Evolutionary conservation across 2,113 vertebrate species (phyloP).

Genomic region (Dryoscopus gambensis): DNA sequence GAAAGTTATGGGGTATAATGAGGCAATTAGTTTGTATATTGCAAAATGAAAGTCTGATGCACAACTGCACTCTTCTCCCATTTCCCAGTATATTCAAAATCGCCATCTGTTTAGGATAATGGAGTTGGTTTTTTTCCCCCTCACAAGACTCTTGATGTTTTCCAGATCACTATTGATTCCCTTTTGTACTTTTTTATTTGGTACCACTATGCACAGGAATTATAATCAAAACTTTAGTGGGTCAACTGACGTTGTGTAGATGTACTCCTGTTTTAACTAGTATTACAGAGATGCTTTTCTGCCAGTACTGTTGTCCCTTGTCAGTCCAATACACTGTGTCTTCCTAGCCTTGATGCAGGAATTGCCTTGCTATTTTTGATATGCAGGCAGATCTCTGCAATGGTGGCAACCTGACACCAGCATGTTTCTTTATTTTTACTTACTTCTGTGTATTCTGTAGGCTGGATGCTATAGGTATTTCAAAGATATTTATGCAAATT

Average conservation of each 20-base stretch:
- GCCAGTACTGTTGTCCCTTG: not conserved
- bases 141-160: not conserved
- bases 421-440: not conserved
- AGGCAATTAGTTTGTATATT: not conserved
- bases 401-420: not conserved
- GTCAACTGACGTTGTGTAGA: not conserved
- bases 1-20: not conserved
- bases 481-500: not conserved
- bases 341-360: not conserved
- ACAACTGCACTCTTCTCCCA: not conserved
- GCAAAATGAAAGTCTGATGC: not conserved
- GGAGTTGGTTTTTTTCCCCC: not conserved
- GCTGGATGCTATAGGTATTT: not conserved
- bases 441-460: not conserved
- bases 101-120: slow-evolving; percentile 7
- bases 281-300: not conserved
- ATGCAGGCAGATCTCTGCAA: not conserved
- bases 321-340: not conserved
- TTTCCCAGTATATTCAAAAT: not conserved
- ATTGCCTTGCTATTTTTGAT: not conserved
- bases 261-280: not conserved
- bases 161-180: not conserved
- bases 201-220: not conserved
- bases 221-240: not conserved
- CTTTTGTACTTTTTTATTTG: not conserved